Conservation (phyloP, 1,140 invertebrate genomes). For the Sinonovacula constricta region DNA sequence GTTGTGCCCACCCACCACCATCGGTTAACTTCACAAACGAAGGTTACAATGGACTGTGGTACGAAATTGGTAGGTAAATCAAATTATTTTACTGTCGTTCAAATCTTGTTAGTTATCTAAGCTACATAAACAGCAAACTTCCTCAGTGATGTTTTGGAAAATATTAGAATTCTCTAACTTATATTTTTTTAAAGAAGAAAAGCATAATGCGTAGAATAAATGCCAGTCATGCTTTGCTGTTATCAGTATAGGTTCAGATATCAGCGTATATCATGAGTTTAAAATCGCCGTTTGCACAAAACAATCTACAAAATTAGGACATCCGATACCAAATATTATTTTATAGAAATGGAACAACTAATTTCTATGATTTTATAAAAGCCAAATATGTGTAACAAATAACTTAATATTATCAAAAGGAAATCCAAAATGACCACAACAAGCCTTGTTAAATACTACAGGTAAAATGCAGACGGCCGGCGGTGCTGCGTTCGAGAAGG, state of each 20-base stretch:
- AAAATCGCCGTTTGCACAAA: background rate
- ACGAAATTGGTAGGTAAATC: slow-evolving; percentile 57
- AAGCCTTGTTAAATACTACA: background rate
- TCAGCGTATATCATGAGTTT: background rate
- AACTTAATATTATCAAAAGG: background rate
- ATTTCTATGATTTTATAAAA: background rate
- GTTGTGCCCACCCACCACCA: slow-evolving; percentile 52
- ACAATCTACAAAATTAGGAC: background rate
- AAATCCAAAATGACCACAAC: background rate
- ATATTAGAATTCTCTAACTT: background rate
- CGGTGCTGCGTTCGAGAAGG: slow-evolving; percentile 71
- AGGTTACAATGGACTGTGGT: slow-evolving; percentile 64
- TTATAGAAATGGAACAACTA: background rate
- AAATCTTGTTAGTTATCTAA: background rate
- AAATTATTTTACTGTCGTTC: background rate
- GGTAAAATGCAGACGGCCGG: slow-evolving; percentile 74
- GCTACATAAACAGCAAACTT: background rate
- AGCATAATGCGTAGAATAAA: too few relatives aligned
- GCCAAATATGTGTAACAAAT: background rate
- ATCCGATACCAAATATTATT: background rate
- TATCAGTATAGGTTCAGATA: background rate
- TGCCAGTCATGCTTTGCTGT: too few relatives aligned
- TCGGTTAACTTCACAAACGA: slow-evolving; percentile 53
- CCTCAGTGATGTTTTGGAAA: background rate
- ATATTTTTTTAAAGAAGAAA: background rate